Percentiles rank a stretch among this genome's conserved stretches.
These are phyloP conservation scores for Strigamia transsilvanica DNA, from an alignment of 2,888 invertebrate genomes.

Conservation along the genomic window DNA sequence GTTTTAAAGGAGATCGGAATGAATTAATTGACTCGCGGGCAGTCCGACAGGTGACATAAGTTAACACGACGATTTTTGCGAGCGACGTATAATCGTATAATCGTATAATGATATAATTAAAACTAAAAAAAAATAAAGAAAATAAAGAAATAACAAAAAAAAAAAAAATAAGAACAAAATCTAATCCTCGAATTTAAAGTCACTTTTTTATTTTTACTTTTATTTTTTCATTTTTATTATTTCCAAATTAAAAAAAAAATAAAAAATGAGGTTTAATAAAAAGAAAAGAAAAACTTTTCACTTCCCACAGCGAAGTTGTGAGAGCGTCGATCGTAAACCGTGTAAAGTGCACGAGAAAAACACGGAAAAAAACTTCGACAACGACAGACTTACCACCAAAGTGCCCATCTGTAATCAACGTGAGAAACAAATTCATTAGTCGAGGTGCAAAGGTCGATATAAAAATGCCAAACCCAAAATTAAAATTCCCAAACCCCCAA, in stretches of 20 bases:
- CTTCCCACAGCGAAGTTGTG: slow-evolving; percentile 1
- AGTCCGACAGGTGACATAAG: background rate
- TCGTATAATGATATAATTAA: too few relatives aligned
- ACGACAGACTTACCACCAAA: background rate
- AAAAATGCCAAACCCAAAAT: background rate
- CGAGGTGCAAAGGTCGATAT: slow-evolving; percentile 14
- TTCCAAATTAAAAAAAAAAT: too few relatives aligned
- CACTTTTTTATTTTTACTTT: too few relatives aligned
- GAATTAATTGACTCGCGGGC: background rate
- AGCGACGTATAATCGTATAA: too few relatives aligned
- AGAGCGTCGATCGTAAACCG: background rate
- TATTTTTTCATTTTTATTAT: too few relatives aligned
- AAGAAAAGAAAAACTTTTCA: background rate
- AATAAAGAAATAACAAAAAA: too few relatives aligned
- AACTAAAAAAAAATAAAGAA: too few relatives aligned
- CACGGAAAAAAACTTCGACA: background rate
- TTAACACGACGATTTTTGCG: background rate
- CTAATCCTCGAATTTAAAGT: too few relatives aligned
- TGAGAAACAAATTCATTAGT: slow-evolving; percentile 11
- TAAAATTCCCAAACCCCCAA: too few relatives aligned
- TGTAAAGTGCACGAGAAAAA: slow-evolving; percentile 8
- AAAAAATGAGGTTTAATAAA: background rate
- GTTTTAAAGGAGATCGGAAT: background rate
- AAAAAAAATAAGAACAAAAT: too few relatives aligned
- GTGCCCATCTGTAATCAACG: background rate